phyloP scores from a whole-genome alignment of 2,888 invertebrate genomes.

The Tiphia femorata region DNA sequence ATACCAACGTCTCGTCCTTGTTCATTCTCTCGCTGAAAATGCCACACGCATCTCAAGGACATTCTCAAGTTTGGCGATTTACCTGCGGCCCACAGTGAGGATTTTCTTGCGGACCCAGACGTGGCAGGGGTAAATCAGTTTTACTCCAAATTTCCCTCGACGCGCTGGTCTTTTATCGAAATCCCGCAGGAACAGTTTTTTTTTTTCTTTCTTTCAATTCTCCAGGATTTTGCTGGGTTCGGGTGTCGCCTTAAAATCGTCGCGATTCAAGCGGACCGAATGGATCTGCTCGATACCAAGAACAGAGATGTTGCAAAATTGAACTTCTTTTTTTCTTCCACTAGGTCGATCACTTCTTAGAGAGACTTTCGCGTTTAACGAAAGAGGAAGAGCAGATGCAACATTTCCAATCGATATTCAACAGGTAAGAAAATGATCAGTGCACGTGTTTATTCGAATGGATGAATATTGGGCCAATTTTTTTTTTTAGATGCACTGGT shows the following conservation, averaged over 20 bases:
- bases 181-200: background rate
- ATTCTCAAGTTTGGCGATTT: background rate
- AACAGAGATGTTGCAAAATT: too few species aligned
- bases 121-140: background rate
- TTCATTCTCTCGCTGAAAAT: too few species aligned
- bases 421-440: constrained; percentile 62
- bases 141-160: background rate
- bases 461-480: background rate
- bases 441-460: background rate
- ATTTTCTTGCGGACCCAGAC: background rate
- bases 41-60: too few species aligned
- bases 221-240: too few species aligned
- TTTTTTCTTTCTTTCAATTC: background rate
- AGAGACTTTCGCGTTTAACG: constrained; percentile 80
- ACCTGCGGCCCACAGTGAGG: constrained; percentile 2
- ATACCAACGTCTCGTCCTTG: too few species aligned
- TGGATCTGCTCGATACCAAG: background rate
- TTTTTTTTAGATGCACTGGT: constrained; percentile 76
- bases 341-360: constrained; percentile 80
- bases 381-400: constrained; percentile 89
- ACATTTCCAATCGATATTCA: constrained; percentile 81
- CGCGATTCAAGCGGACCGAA: background rate
- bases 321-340: too few species aligned
- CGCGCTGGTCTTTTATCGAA: background rate
- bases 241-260: too few species aligned